Percentiles rank a stretch among this genome's conserved stretches.
These are phyloP conservation scores for Edolisoma coerulescens DNA, from an alignment of 2,113 vertebrate genomes.

Conservation along the genomic window DNA sequence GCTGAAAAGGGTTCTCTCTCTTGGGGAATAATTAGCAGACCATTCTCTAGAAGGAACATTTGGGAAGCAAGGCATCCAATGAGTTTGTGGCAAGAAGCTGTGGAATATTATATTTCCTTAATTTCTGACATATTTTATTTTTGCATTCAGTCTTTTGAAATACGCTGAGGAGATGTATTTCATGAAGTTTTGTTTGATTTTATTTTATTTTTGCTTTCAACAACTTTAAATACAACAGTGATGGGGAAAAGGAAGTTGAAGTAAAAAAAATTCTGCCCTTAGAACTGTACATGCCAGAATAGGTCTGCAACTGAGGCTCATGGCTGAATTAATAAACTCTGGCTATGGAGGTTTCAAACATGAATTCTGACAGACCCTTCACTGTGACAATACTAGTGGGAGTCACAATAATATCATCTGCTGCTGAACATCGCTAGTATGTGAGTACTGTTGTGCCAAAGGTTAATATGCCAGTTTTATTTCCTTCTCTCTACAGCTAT, in stretches of 20 bases:
- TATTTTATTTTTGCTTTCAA: neutral
- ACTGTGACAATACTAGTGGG: constrained; percentile 5
- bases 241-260: neutral
- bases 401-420: constrained; percentile 37
- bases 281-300: neutral
- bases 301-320: neutral
- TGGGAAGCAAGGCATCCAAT: neutral
- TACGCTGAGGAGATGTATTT: neutral
- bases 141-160: neutral
- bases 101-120: neutral
- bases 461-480: constrained; percentile 60
- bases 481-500: constrained; percentile 57
- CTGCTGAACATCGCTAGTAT: constrained; percentile 25
- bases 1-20: neutral
- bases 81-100: neutral
- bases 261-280: constrained; percentile 20
- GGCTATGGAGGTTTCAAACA: constrained; percentile 35
- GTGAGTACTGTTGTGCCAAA: constrained; percentile 43
- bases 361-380: constrained; percentile 56
- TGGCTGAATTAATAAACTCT: constrained; percentile 51
- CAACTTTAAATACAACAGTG: neutral
- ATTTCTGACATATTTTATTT: neutral
- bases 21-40: neutral
- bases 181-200: neutral
- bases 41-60: neutral